Evolutionary conservation across 2,888 invertebrate species (phyloP), one percentile per base, ranked within the genome.

Genomic region (Frankliniella fusca): DNA sequence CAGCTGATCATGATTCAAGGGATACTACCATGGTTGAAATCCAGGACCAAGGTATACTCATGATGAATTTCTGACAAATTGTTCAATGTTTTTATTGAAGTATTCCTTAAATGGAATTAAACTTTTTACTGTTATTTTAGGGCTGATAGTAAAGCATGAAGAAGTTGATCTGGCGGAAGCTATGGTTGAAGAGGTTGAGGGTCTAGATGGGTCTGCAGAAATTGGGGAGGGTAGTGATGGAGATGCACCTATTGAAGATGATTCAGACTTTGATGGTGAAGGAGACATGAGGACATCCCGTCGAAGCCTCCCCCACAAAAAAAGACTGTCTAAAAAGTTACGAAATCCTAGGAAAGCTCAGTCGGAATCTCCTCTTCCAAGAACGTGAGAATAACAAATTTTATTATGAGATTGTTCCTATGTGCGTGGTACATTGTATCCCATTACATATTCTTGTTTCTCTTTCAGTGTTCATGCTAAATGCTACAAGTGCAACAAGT

Each of bases 231-330:
- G 70, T 27, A 76, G 70, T 27, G 70, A 76, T 23, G n/a, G 70
- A 8, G 81, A 65, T 28, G 84, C 83, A 48, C 28, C 81, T 70
- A 82, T 83, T 81, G 89, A 89, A 80, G 88, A 87, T 5, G 88
- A 88, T 65, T 89, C 89, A 3, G 89, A 88, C 11, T 89, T 89
- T 83, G 90, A 89, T 82, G 88, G 88, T 28, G 90, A 89, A 76
- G 89, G 88, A 82, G 87, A 88, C 48, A 85, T 87, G 1, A 87
- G 87, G 61, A 86, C 87, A 20, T 87, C 88, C 1, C 88, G 89
- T 82, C 87, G 94, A 87, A 93, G 93, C 84, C 88, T 96, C 83
- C 96, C 96, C 0, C 96, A 96, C 87, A 96, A 96, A 87, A 96
- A 96, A 87, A 90, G 96, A 83, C 95, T 96, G 85, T 93, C 95